Base-by-base conservation (phyloP, 1,140 invertebrate genomes). In the Thaumatotibia leucotreta region DNA sequence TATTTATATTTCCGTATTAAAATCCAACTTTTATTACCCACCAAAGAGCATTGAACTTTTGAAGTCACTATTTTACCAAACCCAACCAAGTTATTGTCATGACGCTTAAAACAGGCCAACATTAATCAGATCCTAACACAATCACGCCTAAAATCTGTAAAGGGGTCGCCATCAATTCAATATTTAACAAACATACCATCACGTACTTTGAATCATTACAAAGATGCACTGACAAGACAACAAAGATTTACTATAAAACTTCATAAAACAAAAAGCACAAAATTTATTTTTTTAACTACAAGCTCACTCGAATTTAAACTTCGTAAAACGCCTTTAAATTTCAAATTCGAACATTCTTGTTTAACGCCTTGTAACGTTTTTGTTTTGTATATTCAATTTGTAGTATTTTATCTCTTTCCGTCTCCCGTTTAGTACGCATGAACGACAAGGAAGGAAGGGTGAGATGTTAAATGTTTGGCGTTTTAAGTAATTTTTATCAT, bases 401-500 rank as follows among this genome's bases (percentile, higher is more conserved):
- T 58, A 58, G 1, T 10, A n/a, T 58, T 54, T 63, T 70, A 52
- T 80, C 81, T 78, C 81, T 61, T 69, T 83, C 66, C 54, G 29
- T 63, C 61, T 39, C 73, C 67, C 63, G 63, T 31, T 58, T 64
- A 27, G 14, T 64, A 22, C 22, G 4, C 29, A 54, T 45, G 81
- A 70, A 73, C 9, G 80, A 85, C 27, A 71, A 73, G 64, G 80
- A 86, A 35, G 63, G 75, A 39, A 68, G 69, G 84, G 80, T 81
- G 79, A 70, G 65, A 84, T 83, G 85, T 88, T 89, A 89, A 90
- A 90, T 86, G 86, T 84, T 87, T 87, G 83, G 88, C 86, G 86
- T 87, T 88, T 89, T 90, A 90, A 90, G 88, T 90, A 88, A 89
- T 90, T 88, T 88, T 89, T 89, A 90, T 90, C 88, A 81, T 84